These are phyloP conservation scores for Sinocyclocheilus maitianheensis DNA, from an alignment of 2,113 vertebrate species.

Conservation along the genomic window DNA sequence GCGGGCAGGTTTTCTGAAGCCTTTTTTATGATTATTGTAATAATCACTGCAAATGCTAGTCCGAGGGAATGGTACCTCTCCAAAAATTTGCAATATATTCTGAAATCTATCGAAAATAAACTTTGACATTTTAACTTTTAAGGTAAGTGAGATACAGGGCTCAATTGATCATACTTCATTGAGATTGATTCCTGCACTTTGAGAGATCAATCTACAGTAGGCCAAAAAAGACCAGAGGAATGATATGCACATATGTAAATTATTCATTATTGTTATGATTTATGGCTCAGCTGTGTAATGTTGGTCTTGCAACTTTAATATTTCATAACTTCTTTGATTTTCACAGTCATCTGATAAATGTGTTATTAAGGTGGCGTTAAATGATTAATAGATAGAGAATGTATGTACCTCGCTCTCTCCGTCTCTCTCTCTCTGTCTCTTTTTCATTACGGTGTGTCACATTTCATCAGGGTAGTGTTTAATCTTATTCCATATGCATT, in stretches of 20 bases:
- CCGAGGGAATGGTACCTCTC: not conserved
- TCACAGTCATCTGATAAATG: constrained; percentile 71
- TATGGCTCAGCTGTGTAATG: constrained; percentile 45
- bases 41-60: not conserved
- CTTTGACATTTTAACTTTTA: not conserved
- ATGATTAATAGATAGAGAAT: constrained; percentile 92
- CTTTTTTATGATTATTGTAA: not conserved
- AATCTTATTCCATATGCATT: constrained; percentile 90
- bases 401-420: constrained; percentile 81
- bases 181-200: constrained; percentile 6
- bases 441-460: constrained; percentile 85
- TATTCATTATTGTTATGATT: constrained; percentile 54
- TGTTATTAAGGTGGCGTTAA: constrained; percentile 80
- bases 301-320: constrained; percentile 62
- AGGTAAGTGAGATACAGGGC: not conserved
- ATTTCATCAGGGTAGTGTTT: constrained; percentile 87
- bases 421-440: constrained; percentile 55
- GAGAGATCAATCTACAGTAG: constrained; percentile 37
- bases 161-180: constrained; percentile 14
- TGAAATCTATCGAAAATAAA: not conserved
- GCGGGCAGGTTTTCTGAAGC: not conserved
- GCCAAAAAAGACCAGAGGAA: constrained; percentile 1
- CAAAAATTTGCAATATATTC: not conserved
- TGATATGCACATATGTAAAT: constrained; percentile 52
- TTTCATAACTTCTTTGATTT: constrained; percentile 75